These are phyloP conservation scores for Neomorphus geoffroyi DNA, from an alignment of 2,797 vertebrate species.

Conservation along the genomic window DNA sequence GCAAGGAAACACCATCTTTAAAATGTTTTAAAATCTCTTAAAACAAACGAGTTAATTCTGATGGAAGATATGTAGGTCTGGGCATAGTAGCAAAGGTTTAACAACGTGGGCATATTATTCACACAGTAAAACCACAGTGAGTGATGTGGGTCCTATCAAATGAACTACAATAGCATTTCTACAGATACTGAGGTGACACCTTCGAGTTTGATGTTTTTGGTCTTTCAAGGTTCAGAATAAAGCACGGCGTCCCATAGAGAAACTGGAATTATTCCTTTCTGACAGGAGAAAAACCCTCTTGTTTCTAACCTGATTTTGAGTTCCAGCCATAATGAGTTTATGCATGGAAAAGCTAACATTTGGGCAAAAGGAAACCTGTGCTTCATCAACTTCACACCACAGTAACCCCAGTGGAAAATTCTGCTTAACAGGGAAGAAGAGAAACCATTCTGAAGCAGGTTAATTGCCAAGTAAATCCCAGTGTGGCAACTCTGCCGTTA, in stretches of 20 bases:
- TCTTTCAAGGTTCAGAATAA: neutral
- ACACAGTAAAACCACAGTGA: neutral
- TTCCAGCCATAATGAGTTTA: conserved; percentile 41
- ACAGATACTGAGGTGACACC: neutral
- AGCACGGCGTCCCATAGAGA: neutral
- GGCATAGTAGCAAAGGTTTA: neutral
- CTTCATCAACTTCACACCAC: conserved; percentile 44
- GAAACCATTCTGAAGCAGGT: conserved; percentile 23
- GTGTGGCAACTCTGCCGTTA: neutral
- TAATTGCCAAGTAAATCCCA: conserved; percentile 55
- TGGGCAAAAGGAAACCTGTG: conserved; percentile 28
- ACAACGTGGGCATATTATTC: accelerated
- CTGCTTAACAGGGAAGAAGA: neutral
- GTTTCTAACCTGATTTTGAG: neutral
- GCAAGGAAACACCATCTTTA: neutral
- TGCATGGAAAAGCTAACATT: conserved; percentile 47
- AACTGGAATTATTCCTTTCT: neutral
- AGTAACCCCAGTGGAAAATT: conserved; percentile 5
- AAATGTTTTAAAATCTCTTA: neutral
- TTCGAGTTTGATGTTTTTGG: neutral
- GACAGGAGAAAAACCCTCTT: neutral
- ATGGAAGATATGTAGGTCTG: neutral
- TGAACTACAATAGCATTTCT: neutral
- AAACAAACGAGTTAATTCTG: neutral
- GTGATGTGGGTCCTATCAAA: neutral